A percentile compares a stretch with the other conserved stretches of the same genome.
Conservation (phyloP, 2,113 vertebrate genomes). For the Sceloporus undulatus region DNA sequence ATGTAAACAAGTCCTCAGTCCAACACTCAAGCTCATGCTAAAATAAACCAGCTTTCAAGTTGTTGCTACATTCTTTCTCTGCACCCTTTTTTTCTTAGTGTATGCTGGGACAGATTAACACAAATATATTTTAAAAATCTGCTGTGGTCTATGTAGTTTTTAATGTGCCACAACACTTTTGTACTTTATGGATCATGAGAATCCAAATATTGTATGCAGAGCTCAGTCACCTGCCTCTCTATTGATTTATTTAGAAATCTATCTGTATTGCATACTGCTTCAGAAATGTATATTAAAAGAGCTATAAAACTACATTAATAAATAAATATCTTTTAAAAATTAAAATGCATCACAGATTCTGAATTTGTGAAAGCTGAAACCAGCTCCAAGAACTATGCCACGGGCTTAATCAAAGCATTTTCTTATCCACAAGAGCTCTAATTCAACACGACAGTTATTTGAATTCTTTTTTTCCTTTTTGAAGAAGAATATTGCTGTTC, state of each 20-base stretch:
- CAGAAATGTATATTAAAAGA: not conserved
- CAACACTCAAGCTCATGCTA: too few relatives aligned
- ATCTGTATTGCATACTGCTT: not conserved
- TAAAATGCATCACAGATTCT: conserved; percentile 55
- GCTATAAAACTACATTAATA: not conserved
- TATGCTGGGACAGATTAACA: too few relatives aligned
- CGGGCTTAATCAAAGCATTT: conserved; percentile 67
- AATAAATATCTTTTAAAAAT: not conserved
- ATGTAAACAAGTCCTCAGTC: too few relatives aligned
- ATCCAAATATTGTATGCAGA: not conserved
- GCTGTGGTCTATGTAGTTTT: too few relatives aligned
- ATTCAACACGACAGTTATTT: conserved; percentile 70
- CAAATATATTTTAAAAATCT: too few relatives aligned
- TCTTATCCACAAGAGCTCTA: conserved; percentile 63
- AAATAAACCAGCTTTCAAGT: too few relatives aligned
- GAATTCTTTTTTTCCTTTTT: conserved; percentile 51
- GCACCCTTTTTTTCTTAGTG: too few relatives aligned
- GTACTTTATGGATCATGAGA: not conserved
- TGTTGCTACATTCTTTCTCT: too few relatives aligned
- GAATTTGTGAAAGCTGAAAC: conserved; percentile 60
- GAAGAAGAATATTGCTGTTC: conserved; percentile 70
- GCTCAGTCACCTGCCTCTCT: not conserved
- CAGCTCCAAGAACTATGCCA: conserved; percentile 57
- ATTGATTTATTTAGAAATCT: not conserved
- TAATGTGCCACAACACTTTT: not conserved